Evolutionary conservation across 2,113 vertebrate genomes (phyloP).

Genomic region (Potamarius usumacintae): DNA sequence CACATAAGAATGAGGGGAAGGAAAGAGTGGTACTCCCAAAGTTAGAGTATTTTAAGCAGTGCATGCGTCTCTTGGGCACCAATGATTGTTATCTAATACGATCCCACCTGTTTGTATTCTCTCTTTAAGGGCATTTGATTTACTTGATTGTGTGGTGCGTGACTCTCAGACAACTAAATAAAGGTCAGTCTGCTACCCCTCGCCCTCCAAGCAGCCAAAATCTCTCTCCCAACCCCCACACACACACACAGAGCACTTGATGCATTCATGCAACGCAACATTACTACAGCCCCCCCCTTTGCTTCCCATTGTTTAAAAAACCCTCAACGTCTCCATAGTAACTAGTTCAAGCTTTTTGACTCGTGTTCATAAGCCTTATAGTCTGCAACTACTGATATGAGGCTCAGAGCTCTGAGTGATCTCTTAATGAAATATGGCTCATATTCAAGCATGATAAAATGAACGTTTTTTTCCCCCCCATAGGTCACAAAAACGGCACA

Average conservation of each 20-base stretch:
- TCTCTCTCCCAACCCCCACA: constrained; percentile 12
- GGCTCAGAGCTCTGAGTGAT: not conserved
- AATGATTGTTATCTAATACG: not conserved
- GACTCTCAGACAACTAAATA: constrained; percentile 39
- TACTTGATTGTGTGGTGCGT: not conserved
- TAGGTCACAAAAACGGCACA: too few species aligned
- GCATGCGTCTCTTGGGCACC: not conserved
- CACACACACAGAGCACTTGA: constrained; percentile 31
- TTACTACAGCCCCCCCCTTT: constrained; percentile 46
- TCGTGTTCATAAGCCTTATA: constrained; percentile 39
- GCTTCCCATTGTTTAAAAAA: constrained; percentile 52
- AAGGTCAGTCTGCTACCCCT: constrained; percentile 33
- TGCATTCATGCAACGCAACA: constrained; percentile 63
- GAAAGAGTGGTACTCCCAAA: constrained; percentile 47
- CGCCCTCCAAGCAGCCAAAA: not conserved
- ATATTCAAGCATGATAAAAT: not conserved
- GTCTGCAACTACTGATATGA: not conserved
- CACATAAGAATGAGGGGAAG: constrained; percentile 58
- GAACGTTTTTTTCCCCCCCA: too few species aligned
- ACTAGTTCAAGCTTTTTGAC: constrained; percentile 69
- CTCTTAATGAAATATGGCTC: not conserved
- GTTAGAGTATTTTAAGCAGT: constrained; percentile 49
- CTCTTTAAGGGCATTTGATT: not conserved
- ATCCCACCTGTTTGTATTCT: constrained; percentile 16
- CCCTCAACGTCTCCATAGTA: constrained; percentile 69